Evolutionary conservation across 2,888 invertebrate genomes (phyloP).

Genomic region (Ditylenchus weischeri): DNA sequence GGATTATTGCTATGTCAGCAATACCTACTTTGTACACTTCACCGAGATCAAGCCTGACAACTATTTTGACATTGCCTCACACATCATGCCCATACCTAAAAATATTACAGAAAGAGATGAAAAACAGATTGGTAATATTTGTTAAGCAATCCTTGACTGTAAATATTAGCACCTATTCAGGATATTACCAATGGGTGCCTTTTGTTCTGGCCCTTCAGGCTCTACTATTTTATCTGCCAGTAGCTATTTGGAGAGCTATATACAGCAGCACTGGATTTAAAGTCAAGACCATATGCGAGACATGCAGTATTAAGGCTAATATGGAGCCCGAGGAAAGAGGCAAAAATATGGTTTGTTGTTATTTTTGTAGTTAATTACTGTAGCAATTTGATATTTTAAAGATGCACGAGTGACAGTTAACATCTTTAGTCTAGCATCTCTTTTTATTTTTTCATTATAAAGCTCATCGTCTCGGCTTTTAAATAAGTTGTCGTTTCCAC

Average conservation of each 20-base stretch:
- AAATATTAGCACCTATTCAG: neutral
- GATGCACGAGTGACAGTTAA: too few relatives aligned
- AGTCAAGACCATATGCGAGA: slow-evolving; percentile 54
- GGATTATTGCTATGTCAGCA: slow-evolving; percentile 64
- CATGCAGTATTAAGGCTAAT: slow-evolving; percentile 49
- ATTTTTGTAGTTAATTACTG: neutral
- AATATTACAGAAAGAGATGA: slow-evolving; percentile 59
- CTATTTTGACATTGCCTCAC: slow-evolving; percentile 52
- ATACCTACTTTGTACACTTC: slow-evolving; percentile 63
- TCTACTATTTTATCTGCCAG: slow-evolving; percentile 56
- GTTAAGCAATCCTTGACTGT: neutral
- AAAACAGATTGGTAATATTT: slow-evolving; percentile 57
- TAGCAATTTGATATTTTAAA: neutral
- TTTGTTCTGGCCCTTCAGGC: slow-evolving; percentile 55
- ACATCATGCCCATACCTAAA: slow-evolving; percentile 59
- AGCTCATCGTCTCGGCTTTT: too few relatives aligned
- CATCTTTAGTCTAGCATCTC: too few relatives aligned
- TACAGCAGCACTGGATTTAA: slow-evolving; percentile 48
- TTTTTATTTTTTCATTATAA: too few relatives aligned
- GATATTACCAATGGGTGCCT: slow-evolving; percentile 61
- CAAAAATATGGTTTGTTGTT: slow-evolving; percentile 37
- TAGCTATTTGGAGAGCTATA: slow-evolving; percentile 52
- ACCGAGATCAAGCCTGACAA: slow-evolving; percentile 53
- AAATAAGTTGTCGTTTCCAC: too few relatives aligned
- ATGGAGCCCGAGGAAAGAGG: slow-evolving; percentile 50